These are phyloP conservation scores for Chlorops oryzae DNA, from an alignment of 1,140 invertebrate species.

Conservation along the genomic window DNA sequence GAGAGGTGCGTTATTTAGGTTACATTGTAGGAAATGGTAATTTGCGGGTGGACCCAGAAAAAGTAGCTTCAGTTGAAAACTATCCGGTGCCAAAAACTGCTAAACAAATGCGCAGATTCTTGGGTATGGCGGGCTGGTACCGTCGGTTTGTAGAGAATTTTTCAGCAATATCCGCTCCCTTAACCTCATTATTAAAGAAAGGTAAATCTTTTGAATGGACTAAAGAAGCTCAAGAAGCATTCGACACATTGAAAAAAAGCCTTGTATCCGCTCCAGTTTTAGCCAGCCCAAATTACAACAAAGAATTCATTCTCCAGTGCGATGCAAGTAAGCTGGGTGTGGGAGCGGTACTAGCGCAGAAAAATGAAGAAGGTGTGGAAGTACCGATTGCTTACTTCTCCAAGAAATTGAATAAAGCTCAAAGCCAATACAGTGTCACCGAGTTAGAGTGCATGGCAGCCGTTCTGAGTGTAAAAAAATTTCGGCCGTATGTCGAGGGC, in stretches of 20 bases:
- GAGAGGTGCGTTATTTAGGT: slow-evolving; percentile 25
- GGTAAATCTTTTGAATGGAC: slow-evolving; percentile 5
- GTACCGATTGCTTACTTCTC: too few relatives aligned
- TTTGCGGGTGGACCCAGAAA: slow-evolving; percentile 15
- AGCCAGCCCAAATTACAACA: slow-evolving; percentile 21
- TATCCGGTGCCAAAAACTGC: slow-evolving; percentile 16
- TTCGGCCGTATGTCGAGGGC: slow-evolving; percentile 46
- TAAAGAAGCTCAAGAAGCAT: slow-evolving; percentile 9
- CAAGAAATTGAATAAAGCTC: too few relatives aligned
- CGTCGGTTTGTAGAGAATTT: slow-evolving; percentile 40
- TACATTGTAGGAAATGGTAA: slow-evolving; percentile 16
- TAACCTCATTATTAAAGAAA: slow-evolving; percentile 18
- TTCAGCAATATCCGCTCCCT: slow-evolving; percentile 24
- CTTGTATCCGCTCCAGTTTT: slow-evolving; percentile 15
- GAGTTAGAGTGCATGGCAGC: too few relatives aligned
- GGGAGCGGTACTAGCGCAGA: too few relatives aligned
- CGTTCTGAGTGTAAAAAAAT: slow-evolving; percentile 46
- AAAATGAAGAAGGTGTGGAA: too few relatives aligned
- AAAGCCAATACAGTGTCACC: too few relatives aligned
- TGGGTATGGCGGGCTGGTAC: slow-evolving; percentile 39
- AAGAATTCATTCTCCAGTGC: slow-evolving; percentile 10
- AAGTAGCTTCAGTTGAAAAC: slow-evolving; percentile 12
- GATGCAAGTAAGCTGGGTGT: too few relatives aligned
- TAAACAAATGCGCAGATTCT: slow-evolving; percentile 18
- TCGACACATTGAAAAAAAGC: slow-evolving; percentile 17